Evolutionary conservation across 2,888 invertebrate genomes (phyloP), one percentile per base, ranked within the genome.

Genomic region (Drosophila affinis): DNA sequence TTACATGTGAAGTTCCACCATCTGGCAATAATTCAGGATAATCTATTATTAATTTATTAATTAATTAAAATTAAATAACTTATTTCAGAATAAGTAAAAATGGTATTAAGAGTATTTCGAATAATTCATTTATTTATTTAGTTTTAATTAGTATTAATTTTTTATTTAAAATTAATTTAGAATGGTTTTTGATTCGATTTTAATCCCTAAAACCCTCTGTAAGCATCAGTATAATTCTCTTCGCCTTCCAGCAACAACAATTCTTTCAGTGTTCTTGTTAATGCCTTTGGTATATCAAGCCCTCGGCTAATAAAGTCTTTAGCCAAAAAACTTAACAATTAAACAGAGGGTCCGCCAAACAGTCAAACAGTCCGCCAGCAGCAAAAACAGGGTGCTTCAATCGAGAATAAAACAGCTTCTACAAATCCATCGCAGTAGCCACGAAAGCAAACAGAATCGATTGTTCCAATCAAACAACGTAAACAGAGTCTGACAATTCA

Each of bases 281-380:
- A 69, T 72, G 56, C 48, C 70, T 65, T 71, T 39, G 61, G 57
- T 34, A 54, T 65, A 64, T 58, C 71, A 55, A 39, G 61, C 53
- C 59, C 64, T 62, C 62, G 62, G 69, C 75, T 79, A 89, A 87
- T 86, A 78, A 83, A 82, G 83, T 77, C 68, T 72, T 88, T 77
- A 65, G 59, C 62, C 64, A 63, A 51, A 76, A 76, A 39, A 14
- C 62, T 75, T 73, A 80, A 80, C 62, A 74, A 73, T 71, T 73
- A 78, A 87, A 73, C 61, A 76, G 57, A 44, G 70, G 68, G 57
- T 12, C 34, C 34, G 55, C 61, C 12, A 49, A n/a, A n/a, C n/a
- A n/a, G n/a, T n/a, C n/a, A n/a, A n/a, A n/a, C n/a, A n/a, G 57
- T 12, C 34, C 34, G 55, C 61, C 12, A 49, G 5, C 5, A 4